A percentile compares a stretch with the other conserved stretches of the same genome.
Evolutionary conservation across 2,888 invertebrate genomes (phyloP).

Genomic region (Metalampra italica): DNA sequence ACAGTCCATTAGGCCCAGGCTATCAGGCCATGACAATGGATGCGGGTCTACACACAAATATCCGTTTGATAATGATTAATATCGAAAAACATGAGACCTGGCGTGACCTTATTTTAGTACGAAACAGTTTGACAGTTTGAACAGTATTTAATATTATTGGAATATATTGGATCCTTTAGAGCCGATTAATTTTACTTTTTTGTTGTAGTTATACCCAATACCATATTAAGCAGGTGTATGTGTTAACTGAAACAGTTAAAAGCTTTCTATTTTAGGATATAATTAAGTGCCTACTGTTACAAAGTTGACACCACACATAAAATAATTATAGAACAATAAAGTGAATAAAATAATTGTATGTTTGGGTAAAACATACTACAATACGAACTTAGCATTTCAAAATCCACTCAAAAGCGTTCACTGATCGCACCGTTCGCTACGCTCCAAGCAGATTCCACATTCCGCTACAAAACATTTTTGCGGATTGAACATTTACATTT

Average conservation of each 20-base stretch:
- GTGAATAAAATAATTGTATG: neutral
- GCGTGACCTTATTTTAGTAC: neutral
- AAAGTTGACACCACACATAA: neutral
- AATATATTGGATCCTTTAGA: neutral
- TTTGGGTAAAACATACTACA: no score
- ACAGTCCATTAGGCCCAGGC: conserved; percentile 60
- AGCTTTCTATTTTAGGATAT: no score
- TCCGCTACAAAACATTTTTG: conserved; percentile 28
- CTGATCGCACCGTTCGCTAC: conserved; percentile 2
- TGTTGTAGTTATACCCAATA: no score
- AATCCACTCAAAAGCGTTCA: conserved; percentile 12
- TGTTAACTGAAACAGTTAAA: no score
- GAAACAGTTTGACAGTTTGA: conserved; percentile 3
- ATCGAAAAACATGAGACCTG: conserved; percentile 12
- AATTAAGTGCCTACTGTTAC: no score
- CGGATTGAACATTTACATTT: conserved; percentile 27
- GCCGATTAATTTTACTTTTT: no score
- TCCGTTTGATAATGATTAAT: conserved; percentile 19
- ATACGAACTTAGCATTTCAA: neutral
- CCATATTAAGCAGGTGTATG: no score
- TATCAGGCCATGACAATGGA: conserved; percentile 44
- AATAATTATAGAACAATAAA: neutral
- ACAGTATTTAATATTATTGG: neutral
- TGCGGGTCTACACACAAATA: conserved; percentile 16
- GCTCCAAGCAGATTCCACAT: conserved; percentile 2